These are phyloP conservation scores for Chymomyza fuscimana DNA, from an alignment of 2,888 invertebrate species.

Conservation along the genomic window DNA sequence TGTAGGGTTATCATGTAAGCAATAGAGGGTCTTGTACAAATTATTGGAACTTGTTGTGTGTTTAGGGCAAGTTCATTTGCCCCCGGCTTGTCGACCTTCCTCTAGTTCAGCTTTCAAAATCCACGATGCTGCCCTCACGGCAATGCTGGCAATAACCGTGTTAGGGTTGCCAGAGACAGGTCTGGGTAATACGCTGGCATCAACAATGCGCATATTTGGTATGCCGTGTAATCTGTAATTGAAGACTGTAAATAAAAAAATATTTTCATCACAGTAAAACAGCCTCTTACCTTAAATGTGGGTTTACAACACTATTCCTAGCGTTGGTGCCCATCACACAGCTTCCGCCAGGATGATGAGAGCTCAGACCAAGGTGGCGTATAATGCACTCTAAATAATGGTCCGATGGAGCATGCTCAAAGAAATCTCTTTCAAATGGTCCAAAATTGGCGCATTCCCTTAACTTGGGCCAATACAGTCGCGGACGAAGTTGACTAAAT, in stretches of 20 bases:
- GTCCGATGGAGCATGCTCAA: slow-evolving; percentile 78
- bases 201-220: slow-evolving; percentile 86
- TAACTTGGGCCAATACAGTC: slow-evolving; percentile 84
- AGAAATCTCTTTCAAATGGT: slow-evolving; percentile 80
- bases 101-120: slow-evolving; percentile 80
- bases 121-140: slow-evolving; percentile 84
- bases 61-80: background rate
- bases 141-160: slow-evolving; percentile 84
- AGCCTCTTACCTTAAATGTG: slow-evolving; percentile 82
- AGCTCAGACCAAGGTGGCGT: slow-evolving; percentile 84
- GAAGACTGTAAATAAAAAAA: slow-evolving; percentile 1
- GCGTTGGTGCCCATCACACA: slow-evolving; percentile 84
- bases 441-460: slow-evolving; percentile 81
- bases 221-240: slow-evolving; percentile 83
- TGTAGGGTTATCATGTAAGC: background rate
- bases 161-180: slow-evolving; percentile 89
- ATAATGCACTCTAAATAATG: slow-evolving; percentile 84
- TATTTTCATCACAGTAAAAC: background rate
- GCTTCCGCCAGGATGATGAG: slow-evolving; percentile 90
- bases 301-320: slow-evolving; percentile 84
- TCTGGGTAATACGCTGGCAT: slow-evolving; percentile 89
- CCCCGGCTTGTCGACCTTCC: slow-evolving; percentile 12
- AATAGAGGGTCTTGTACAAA: background rate
- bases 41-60: too few species aligned
- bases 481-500: slow-evolving; percentile 83